These are phyloP conservation scores for Petrophora chlorosata DNA, from an alignment of 2,888 invertebrate genomes.

Conservation along the genomic window DNA sequence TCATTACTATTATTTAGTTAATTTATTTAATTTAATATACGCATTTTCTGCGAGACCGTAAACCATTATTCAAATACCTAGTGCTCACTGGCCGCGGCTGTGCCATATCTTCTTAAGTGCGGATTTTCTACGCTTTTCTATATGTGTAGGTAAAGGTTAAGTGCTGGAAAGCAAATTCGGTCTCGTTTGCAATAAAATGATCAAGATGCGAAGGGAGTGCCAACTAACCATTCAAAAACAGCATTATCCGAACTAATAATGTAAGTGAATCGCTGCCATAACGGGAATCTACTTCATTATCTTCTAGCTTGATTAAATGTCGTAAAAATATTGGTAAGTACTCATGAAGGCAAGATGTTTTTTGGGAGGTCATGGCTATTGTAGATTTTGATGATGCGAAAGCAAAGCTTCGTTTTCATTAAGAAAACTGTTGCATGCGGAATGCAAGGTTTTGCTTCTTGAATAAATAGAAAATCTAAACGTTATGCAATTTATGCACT, in stretches of 20 bases:
- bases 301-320: slow-evolving; percentile 29
- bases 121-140: too few species aligned
- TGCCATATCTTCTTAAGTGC: too few species aligned
- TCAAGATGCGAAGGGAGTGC: slow-evolving; percentile 45
- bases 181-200: slow-evolving; percentile 62
- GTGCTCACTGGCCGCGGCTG: too few species aligned
- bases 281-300: slow-evolving; percentile 29
- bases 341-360: slow-evolving; percentile 17
- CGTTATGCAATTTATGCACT: too few species aligned
- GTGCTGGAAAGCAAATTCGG: slow-evolving; percentile 48
- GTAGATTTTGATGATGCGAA: slow-evolving; percentile 8
- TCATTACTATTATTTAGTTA: too few species aligned
- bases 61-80: too few species aligned
- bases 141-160: neutral
- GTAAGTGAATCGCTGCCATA: slow-evolving; percentile 34
- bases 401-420: too few species aligned
- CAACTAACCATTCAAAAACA: slow-evolving; percentile 45
- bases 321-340: slow-evolving; percentile 19
- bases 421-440: too few species aligned
- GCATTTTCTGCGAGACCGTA: too few species aligned
- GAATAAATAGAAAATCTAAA: too few species aligned
- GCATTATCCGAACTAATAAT: slow-evolving; percentile 44
- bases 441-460: too few species aligned
- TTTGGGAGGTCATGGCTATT: slow-evolving; percentile 8
- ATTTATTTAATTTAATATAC: too few species aligned